These are phyloP conservation scores for Stylophora pistillata DNA, from an alignment of 64 coral and sea anemone species.

Conservation along the genomic window DNA sequence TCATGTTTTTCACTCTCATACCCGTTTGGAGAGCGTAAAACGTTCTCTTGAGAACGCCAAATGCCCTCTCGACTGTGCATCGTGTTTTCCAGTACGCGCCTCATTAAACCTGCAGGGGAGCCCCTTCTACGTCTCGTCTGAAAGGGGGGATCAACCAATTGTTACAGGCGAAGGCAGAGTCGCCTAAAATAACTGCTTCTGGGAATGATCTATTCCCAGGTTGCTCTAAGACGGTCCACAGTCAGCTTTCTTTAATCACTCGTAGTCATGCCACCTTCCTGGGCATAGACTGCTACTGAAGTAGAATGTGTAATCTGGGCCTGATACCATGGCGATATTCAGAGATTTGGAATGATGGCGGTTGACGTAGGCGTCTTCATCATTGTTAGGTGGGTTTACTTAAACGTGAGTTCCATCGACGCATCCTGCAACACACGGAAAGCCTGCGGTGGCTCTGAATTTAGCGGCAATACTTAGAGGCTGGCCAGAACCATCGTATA, in stretches of 20 bases:
- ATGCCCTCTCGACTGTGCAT: conserved; percentile 20
- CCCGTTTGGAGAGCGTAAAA: conserved; percentile 61
- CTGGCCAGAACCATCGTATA: conserved; percentile 25
- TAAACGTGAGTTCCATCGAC: conserved; percentile 15
- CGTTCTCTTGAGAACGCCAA: conserved; percentile 44
- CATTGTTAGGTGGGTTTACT: neutral
- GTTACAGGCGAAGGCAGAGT: conserved; percentile 32
- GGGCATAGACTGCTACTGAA: conserved; percentile 46
- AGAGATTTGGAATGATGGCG: conserved; percentile 47
- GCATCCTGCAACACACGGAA: neutral
- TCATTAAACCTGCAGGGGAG: neutral
- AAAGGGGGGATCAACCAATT: conserved; percentile 54
- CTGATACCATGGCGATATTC: conserved; percentile 27
- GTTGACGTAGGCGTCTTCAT: conserved; percentile 51
- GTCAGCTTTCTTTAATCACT: too few species aligned
- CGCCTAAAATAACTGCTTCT: conserved; percentile 30
- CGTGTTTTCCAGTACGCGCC: conserved; percentile 40
- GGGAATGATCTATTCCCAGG: too few species aligned
- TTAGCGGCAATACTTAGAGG: conserved; percentile 30
- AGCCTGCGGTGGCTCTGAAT: conserved; percentile 35
- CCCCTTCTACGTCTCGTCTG: conserved; percentile 33
- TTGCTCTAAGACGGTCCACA: too few species aligned
- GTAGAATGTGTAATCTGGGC: conserved; percentile 49
- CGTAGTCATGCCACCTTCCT: too few species aligned
- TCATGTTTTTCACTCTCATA: conserved; percentile 54